phyloP scores from a whole-genome alignment of 1,140 invertebrate species.

The Drosophila subobscura region DNA sequence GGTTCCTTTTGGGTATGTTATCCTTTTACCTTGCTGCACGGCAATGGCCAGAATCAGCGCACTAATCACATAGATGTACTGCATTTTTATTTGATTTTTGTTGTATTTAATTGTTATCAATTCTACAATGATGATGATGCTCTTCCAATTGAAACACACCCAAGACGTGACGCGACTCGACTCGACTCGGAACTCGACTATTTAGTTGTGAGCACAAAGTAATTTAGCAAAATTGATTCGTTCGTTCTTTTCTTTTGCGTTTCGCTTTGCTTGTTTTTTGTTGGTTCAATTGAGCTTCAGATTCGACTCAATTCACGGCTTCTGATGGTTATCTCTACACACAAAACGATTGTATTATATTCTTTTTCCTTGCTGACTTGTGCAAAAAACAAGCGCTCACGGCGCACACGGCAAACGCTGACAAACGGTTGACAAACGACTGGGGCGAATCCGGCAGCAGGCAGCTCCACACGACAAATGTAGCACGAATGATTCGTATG shows the following conservation, averaged over 20 bases:
- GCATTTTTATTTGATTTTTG: slow-evolving; percentile 54
- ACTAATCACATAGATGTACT: slow-evolving; percentile 78
- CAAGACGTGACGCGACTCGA: too few relatives aligned
- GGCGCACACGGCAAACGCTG: slow-evolving; percentile 52
- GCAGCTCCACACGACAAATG: slow-evolving; percentile 61
- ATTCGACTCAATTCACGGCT: slow-evolving; percentile 19
- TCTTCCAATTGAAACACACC: slow-evolving; percentile 18
- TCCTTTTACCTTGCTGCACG: slow-evolving; percentile 73
- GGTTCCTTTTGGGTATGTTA: background rate
- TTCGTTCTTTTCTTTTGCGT: too few relatives aligned
- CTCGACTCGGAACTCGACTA: too few relatives aligned
- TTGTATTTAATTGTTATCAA: slow-evolving; percentile 8
- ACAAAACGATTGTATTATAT: slow-evolving; percentile 14
- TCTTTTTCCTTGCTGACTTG: slow-evolving; percentile 22
- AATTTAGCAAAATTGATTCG: background rate
- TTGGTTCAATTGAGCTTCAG: slow-evolving; percentile 5
- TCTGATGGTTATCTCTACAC: slow-evolving; percentile 24
- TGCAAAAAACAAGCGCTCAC: slow-evolving; percentile 33
- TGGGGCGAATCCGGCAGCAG: slow-evolving; percentile 52
- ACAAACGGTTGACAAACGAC: slow-evolving; percentile 71
- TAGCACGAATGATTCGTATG: slow-evolving; percentile 52
- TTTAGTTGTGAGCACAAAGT: slow-evolving; percentile 24
- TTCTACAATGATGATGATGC: too few relatives aligned
- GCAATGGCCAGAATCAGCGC: slow-evolving; percentile 73
- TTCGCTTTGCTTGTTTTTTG: slow-evolving; percentile 15